Percentiles rank a stretch among this genome's conserved stretches.
phyloP scores from a whole-genome alignment of 2,888 invertebrate genomes.

The Sarcophaga subvicina region DNA sequence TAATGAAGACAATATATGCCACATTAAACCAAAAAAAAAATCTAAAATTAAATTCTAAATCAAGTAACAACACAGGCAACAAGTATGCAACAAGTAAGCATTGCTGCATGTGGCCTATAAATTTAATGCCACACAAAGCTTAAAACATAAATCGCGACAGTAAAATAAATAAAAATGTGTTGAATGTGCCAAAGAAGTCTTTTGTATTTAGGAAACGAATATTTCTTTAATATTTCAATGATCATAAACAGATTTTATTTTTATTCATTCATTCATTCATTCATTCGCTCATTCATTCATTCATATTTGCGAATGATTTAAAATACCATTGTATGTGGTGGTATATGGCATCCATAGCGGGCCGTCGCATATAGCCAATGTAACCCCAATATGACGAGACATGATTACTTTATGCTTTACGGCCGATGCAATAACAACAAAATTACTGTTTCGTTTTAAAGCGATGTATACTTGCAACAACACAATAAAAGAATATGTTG shows the following conservation, averaged over 20 bases:
- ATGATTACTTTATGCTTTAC: slow-evolving; percentile 64
- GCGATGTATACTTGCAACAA: background rate
- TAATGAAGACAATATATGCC: slow-evolving; percentile 48
- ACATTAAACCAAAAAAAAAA: background rate
- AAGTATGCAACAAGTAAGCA: no score
- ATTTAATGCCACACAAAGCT: slow-evolving; percentile 41
- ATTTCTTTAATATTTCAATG: slow-evolving; percentile 63
- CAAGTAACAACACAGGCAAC: no score
- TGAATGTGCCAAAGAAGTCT: slow-evolving; percentile 48
- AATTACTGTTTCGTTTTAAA: background rate
- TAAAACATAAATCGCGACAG: background rate
- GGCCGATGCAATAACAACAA: slow-evolving; percentile 32
- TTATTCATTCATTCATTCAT: background rate
- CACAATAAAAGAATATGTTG: slow-evolving; percentile 3
- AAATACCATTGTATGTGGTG: slow-evolving; percentile 18
- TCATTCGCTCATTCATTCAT: background rate
- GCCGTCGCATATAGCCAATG: background rate
- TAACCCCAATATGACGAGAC: slow-evolving; percentile 13
- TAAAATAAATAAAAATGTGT: slow-evolving; percentile 39
- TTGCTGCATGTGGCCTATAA: background rate
- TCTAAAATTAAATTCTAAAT: no score
- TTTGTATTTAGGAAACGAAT: slow-evolving; percentile 61
- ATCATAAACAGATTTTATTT: slow-evolving; percentile 45
- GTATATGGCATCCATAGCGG: background rate
- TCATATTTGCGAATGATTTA: slow-evolving; percentile 63